Base-by-base conservation (phyloP, 2,113 vertebrate species). In the Pyxicephalus adspersus region DNA sequence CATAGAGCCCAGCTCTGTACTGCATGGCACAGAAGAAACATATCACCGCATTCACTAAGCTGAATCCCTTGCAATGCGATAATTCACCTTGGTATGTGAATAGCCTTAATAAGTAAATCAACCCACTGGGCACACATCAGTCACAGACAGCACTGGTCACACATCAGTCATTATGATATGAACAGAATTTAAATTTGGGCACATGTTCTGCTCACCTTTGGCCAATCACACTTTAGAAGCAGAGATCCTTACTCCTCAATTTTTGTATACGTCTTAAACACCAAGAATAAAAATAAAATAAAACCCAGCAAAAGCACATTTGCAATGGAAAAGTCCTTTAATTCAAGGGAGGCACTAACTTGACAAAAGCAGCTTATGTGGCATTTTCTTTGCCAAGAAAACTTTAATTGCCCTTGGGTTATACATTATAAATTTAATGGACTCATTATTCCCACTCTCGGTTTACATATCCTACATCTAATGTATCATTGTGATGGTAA, bases 371-470 rank as follows among this genome's bases (percentile, higher is more conserved):
- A 9, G 67, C 67, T 70, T 26, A 52, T 8, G 1, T 26, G 50
- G 50, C 67, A 70, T 70, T 70, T 68, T 13, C 25, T 34, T 52
- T 52, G 67, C 67, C 67, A 70, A 70, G 25, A 26, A 70, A 52
- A 52, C 23, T 70, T 70, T 52, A 25, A 70, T 52, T 52, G 25
- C 67, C 50, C 50, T 28, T 5, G 50, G 23, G 67, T 54, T 28
- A 52, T 70, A 52, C 23, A 70, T 70, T 70, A 70, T 70, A 70
- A 28, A 70, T 25, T 50, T 70, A 52, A 70, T 70, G 67, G 67
- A 70, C 23, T 70, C 67, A 70, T 70, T 28, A 70, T 52, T 26
- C 26, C 45, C 23, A 8, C 67, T 50, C 22, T 25, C 25, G 5
- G n/a, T 51, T 51, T 68, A 68, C 23, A 68, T 51, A 68, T 23